Evolutionary conservation across 2,113 vertebrate genomes (phyloP).

Genomic region (Lynx canadensis): DNA sequence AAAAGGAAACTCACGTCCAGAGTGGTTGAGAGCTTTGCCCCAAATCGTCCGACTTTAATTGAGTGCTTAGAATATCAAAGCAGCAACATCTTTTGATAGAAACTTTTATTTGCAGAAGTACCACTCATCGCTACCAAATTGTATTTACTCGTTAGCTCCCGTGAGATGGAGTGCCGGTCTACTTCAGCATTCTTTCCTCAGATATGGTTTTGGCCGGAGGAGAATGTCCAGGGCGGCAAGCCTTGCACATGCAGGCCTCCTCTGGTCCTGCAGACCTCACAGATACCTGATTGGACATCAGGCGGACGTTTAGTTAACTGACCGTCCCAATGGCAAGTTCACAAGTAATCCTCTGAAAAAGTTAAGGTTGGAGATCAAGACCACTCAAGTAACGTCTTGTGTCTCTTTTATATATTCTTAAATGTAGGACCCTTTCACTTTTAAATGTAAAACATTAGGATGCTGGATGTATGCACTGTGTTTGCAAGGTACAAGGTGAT

Average conservation of each 20-base stretch:
- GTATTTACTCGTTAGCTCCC: background rate
- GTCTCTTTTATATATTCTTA: background rate
- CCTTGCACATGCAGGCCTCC: background rate
- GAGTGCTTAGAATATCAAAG: background rate
- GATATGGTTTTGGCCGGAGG: background rate
- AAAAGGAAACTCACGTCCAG: background rate
- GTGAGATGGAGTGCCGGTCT: background rate
- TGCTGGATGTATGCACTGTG: background rate
- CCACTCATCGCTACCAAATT: background rate
- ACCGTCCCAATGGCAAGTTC: background rate
- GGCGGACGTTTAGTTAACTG: background rate
- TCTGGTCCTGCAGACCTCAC: background rate
- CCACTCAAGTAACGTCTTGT: background rate
- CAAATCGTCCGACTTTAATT: background rate
- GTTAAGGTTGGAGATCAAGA: background rate
- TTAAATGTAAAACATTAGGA: background rate
- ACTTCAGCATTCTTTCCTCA: background rate
- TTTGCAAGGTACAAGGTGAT: background rate
- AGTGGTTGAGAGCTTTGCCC: background rate
- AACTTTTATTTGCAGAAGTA: constrained; percentile 14
- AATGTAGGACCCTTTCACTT: background rate
- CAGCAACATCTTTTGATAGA: background rate
- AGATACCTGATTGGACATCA: background rate
- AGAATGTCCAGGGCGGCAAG: background rate
- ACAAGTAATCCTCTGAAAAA: background rate